Percentiles rank a stretch among this genome's conserved stretches.
Evolutionary conservation across 2,113 vertebrate species (phyloP).

Genomic region (Bos indicus): DNA sequence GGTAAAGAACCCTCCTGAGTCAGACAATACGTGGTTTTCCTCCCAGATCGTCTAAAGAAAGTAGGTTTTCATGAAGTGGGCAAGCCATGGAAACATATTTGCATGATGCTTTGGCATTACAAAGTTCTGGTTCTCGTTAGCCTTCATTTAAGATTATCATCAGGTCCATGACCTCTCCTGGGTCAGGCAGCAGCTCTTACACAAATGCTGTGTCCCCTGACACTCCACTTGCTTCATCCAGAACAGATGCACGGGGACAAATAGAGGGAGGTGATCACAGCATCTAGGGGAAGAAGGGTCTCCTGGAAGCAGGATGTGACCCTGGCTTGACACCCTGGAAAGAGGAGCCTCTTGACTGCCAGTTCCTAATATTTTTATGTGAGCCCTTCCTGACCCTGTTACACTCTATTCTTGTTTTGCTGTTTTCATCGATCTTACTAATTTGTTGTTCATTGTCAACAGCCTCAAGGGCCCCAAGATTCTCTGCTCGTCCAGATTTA

Average conservation of each 20-base stretch:
- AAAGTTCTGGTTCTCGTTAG: neutral
- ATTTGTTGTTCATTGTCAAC: conserved; percentile 16
- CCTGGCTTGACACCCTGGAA: neutral
- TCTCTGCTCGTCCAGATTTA: conserved; percentile 25
- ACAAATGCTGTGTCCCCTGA: neutral
- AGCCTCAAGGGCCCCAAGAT: neutral
- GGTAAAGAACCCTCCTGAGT: neutral
- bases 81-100: neutral
- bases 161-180: neutral
- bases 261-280: neutral
- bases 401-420: neutral
- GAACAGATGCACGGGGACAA: neutral
- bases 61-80: neutral
- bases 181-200: neutral
- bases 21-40: neutral
- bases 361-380: neutral
- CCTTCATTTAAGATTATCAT: neutral
- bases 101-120: neutral
- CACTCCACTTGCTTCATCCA: neutral
- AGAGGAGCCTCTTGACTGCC: neutral
- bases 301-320: neutral
- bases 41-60: neutral
- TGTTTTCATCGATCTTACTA: neutral
- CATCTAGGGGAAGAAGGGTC: neutral
- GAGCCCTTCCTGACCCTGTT: neutral